phyloP scores from a whole-genome alignment of 2,888 invertebrate species.

The Apotomis betuletana region DNA sequence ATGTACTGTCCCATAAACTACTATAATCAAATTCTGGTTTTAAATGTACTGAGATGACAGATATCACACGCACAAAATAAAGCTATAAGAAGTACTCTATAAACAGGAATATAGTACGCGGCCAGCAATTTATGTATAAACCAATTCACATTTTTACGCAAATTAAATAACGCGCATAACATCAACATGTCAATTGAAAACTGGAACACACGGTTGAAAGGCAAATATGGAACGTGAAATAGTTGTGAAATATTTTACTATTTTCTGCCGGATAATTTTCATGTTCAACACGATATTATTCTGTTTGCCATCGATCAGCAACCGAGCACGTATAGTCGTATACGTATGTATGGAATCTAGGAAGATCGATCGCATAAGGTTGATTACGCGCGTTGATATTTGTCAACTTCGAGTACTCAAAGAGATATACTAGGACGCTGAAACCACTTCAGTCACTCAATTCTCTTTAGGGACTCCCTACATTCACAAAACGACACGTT shows the following conservation, averaged over 20 bases:
- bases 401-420: conserved; percentile 32
- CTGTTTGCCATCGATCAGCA: not conserved
- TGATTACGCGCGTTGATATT: conserved; percentile 20
- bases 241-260: not conserved
- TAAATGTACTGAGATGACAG: too few species aligned
- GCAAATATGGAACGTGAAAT: not conserved
- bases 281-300: not conserved
- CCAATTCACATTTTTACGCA: not conserved
- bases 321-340: too few species aligned
- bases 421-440: conserved; percentile 24
- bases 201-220: not conserved
- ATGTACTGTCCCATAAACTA: too few species aligned
- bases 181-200: not conserved
- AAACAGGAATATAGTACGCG: too few species aligned
- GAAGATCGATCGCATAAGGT: conserved; percentile 5
- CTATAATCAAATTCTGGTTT: too few species aligned
- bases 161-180: not conserved
- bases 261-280: not conserved
- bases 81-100: too few species aligned
- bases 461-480: conserved; percentile 15
- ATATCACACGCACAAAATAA: too few species aligned
- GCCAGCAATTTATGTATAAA: not conserved
- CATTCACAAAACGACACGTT: conserved; percentile 3
- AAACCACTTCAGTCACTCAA: conserved; percentile 13
- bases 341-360: conserved; percentile 24